Base-by-base conservation (phyloP, 53 echinoderm and acorn worm species). In the Actinopyga echinites region DNA sequence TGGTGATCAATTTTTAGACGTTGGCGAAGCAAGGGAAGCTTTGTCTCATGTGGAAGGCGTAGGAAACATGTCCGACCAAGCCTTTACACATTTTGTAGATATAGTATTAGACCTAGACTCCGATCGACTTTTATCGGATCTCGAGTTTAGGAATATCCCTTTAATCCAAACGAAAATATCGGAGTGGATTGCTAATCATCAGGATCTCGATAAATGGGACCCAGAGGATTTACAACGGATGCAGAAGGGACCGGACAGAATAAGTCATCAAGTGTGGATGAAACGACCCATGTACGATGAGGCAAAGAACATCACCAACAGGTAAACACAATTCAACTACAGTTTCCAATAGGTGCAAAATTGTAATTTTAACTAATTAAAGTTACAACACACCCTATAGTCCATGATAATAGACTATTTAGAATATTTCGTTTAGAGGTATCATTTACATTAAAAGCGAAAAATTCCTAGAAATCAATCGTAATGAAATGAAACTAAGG, bases 261-360 rank as follows among this genome's bases (percentile, higher is more conserved):
- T 77, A 31, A 77, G 77, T 34, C 77, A 77, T 19, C 77, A 77
- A 54, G 77, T 77, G 9, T 77, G 77, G 77, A 55, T 77, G 57
- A 17, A 77, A 17, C 56, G 49, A 28, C 28, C 32, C 28, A 56
- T 53, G 5, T 77, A 77, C 56, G 77, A 77, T 54, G 54, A 26
- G 2, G 26, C 32, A 21, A 13, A 7, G 65, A 21, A 32, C 20
- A 65, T 65, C 17, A 65, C 65, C 36, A 65, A 65, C 30, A 65
- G 65, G 65, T 65, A 33, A 65, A 63, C 17, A 17, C 64, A 63
- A 1, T 49, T 49, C 49, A 8, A 1, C 3, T 49, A 49, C 17
- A 49, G 15, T 1, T 15, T 49, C 17, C 49, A 49, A 8, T n/a
- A n/a, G n/a, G n/a, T n/a, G n/a, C n/a, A n/a, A n/a, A n/a, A n/a